Conservation (phyloP, 2,113 vertebrate genomes). For the Noturus placidus region DNA sequence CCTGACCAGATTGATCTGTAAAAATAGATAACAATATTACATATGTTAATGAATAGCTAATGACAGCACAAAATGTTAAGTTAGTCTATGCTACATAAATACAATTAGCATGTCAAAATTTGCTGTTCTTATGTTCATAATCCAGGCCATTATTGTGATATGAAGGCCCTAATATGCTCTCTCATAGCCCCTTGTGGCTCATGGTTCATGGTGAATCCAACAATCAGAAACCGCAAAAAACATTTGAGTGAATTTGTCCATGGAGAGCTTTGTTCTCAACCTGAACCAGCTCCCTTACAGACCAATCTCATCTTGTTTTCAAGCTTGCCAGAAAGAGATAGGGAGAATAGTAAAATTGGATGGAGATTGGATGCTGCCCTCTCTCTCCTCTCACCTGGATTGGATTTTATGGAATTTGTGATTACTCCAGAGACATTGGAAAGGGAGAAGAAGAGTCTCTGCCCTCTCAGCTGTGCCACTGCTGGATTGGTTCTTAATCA, state of each 20-base stretch:
- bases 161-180: neutral
- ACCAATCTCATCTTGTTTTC: slow-evolving; percentile 6
- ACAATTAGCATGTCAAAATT: neutral
- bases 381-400: neutral
- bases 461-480: slow-evolving; percentile 42
- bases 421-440: slow-evolving; percentile 15
- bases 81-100: neutral
- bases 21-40: neutral
- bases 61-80: neutral
- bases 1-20: neutral
- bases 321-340: neutral
- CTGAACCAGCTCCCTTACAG: slow-evolving; percentile 15
- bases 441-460: slow-evolving; percentile 8
- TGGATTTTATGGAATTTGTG: slow-evolving; percentile 41
- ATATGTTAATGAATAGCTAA: neutral
- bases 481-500: slow-evolving; percentile 56
- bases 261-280: neutral
- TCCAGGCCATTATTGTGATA: slow-evolving; percentile 6
- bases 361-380: slow-evolving; percentile 8
- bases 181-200: neutral
- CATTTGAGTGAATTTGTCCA: slow-evolving; percentile 2
- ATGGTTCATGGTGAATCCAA: slow-evolving; percentile 17
- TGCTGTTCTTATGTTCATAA: neutral
- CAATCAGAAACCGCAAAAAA: slow-evolving; percentile 4
- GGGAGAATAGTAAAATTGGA: slow-evolving; percentile 28